Evolutionary conservation across 2,797 vertebrate species (phyloP).

Genomic region (Siniperca undulata): DNA sequence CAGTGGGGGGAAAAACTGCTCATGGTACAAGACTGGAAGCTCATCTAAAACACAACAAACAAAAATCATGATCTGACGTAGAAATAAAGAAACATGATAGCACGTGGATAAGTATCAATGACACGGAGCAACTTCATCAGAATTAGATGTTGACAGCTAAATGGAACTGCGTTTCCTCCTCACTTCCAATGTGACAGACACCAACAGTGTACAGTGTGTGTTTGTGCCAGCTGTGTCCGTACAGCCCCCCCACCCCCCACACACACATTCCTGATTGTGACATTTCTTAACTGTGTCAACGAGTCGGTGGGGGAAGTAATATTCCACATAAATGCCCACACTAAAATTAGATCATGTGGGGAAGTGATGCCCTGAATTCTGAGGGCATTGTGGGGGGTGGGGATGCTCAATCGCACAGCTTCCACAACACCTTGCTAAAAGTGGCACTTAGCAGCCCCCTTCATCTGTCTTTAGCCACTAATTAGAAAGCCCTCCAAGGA

Average conservation of each 20-base stretch:
- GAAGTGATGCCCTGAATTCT: constrained; percentile 44
- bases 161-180: neutral
- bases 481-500: constrained; percentile 57
- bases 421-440: constrained; percentile 51
- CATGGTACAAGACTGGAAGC: too few relatives aligned
- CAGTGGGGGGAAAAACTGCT: neutral
- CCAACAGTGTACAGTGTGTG: constrained; percentile 43
- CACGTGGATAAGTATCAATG: neutral
- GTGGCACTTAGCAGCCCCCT: constrained; percentile 53
- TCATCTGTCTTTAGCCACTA: constrained; percentile 61
- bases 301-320: constrained; percentile 9
- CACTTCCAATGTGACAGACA: neutral
- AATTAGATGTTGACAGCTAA: neutral
- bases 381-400: constrained; percentile 7
- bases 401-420: constrained; percentile 17
- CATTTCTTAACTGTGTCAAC: constrained; percentile 69
- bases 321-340: constrained; percentile 40
- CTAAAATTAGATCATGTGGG: constrained; percentile 27
- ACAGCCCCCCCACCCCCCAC: constrained; percentile 34
- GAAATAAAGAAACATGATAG: neutral
- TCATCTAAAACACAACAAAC: neutral
- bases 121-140: neutral
- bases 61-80: neutral
- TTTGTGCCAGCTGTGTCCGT: constrained; percentile 73
- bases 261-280: constrained; percentile 60